Evolutionary conservation across 2,113 vertebrate species (phyloP).

Genomic region (Calyptommatus sinebrachiatus): DNA sequence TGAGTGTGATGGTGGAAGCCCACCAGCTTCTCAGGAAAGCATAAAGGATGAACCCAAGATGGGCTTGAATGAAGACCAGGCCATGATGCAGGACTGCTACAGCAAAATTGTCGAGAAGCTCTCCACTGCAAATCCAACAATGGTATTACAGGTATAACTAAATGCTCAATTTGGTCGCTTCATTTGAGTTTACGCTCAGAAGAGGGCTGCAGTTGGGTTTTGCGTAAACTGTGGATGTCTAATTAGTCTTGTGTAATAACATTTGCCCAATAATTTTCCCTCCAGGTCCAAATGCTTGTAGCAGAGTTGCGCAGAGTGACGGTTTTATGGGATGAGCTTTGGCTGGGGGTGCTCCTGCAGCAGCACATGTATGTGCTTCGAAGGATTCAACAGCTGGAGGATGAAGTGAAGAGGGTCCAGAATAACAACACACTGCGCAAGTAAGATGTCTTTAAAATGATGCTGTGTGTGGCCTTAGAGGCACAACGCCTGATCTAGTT

Average conservation of each 20-base stretch:
- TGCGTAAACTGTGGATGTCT: rapidly evolving
- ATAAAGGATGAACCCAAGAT: constrained; percentile 81
- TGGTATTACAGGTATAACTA: constrained; percentile 92
- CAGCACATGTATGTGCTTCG: constrained; percentile 96
- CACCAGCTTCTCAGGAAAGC: constrained; percentile 82
- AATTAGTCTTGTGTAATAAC: not conserved
- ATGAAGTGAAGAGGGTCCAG: constrained; percentile 96
- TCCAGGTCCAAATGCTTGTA: constrained; percentile 94
- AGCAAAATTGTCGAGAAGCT: constrained; percentile 98
- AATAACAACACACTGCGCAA: constrained; percentile 95
- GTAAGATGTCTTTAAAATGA: constrained; percentile 66
- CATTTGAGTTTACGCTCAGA: not conserved
- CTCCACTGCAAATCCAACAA: constrained; percentile 91
- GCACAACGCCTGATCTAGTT: no score
- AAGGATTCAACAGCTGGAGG: constrained; percentile 92
- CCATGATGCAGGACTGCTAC: constrained; percentile 99
- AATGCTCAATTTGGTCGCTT: not conserved
- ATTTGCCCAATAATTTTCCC: not conserved
- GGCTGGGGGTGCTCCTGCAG: constrained; percentile 93
- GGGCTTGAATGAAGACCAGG: constrained; percentile 93
- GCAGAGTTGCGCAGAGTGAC: constrained; percentile 95
- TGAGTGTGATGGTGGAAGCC: constrained; percentile 82
- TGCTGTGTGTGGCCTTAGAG: not conserved
- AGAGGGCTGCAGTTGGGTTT: not conserved
- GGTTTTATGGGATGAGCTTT: constrained; percentile 95